These are phyloP conservation scores for Rosalia funebris DNA, from an alignment of 2,888 invertebrate genomes.

Conservation along the genomic window DNA sequence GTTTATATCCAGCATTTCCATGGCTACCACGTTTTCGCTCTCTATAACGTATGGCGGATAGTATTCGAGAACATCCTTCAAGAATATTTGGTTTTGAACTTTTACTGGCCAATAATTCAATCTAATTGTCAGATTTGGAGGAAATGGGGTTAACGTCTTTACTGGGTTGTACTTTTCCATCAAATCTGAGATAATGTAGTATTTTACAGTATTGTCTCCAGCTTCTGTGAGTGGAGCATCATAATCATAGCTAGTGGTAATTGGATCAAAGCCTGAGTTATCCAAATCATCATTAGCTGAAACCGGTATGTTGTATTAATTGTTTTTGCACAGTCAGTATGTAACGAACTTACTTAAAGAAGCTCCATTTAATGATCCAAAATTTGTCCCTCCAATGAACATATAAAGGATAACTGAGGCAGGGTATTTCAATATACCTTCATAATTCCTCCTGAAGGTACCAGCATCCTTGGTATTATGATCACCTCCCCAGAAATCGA, in stretches of 20 bases:
- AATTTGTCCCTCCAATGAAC: conserved; percentile 91
- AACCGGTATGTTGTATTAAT: background rate
- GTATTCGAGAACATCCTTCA: conserved; percentile 20
- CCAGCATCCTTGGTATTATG: conserved; percentile 47
- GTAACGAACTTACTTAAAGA: conserved; percentile 39
- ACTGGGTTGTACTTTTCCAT: conserved; percentile 54
- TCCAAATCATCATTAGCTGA: background rate
- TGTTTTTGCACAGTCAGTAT: background rate
- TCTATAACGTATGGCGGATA: conserved; percentile 2
- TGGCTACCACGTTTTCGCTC: conserved; percentile 43
- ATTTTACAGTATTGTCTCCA: conserved; percentile 86
- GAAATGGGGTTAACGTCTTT: conserved; percentile 51
- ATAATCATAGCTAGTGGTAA: conserved; percentile 68
- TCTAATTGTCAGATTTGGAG: conserved; percentile 53
- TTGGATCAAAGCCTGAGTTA: conserved; percentile 48
- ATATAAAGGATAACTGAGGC: conserved; percentile 85
- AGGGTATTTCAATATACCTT: conserved; percentile 54
- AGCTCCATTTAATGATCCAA: conserved; percentile 69
- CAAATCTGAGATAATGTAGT: conserved; percentile 69
- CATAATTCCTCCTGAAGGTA: conserved; percentile 48
- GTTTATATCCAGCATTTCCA: conserved; percentile 61
- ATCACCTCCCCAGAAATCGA: background rate
- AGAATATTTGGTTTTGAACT: conserved; percentile 42
- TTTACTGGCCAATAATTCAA: conserved; percentile 53
- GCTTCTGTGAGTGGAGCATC: conserved; percentile 89